Evolutionary conservation across 1,140 invertebrate genomes (phyloP), one percentile per base, ranked within the genome.

Genomic region (Drosophila burlai): DNA sequence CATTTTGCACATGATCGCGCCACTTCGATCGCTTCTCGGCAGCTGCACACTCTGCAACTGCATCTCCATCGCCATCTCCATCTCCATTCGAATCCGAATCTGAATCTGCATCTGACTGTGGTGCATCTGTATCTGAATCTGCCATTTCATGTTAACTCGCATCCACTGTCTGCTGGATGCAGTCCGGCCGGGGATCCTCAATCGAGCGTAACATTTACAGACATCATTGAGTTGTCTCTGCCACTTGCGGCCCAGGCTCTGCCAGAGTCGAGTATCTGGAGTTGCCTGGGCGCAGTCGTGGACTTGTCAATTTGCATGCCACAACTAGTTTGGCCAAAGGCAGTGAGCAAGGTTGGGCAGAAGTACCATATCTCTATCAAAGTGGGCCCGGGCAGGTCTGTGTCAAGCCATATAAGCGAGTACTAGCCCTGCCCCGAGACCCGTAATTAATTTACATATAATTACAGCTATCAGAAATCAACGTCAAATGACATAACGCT

Each of bases 131-230:
- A 76, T 63, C 66, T 67, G 76, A 54, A 52, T 59, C 75, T 77
- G 73, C 42, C 46, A 66, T 49, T 49, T 68, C 74, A 77, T 77
- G 75, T 67, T 75, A 65, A 65, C 73, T 76, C 62, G 54, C 61
- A 46, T 72, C 18, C 49, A 71, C 57, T 58, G 69, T 58, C 61
- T 57, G 75, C 59, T 26, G 24, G 24, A 2, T 49, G 24, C 66
- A 38, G 50, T 63, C 52, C n/a, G 40, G 72, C 52, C 60, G 77
- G 67, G 62, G 59, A 82, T 82, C 75, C 66, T 79, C 83, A 71
- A 79, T 85, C 75, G 79, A 85, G 83, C 83, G 64, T 76, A 79
- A 64, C 83, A 79, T 76, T 82, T 79, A 47, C 65, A 79, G 73
- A 74, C 74, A 71, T 65, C 78, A 78, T 85, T 72, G 76, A 84